phyloP scores from a whole-genome alignment of 2,797 vertebrate species.

The Potorous gilbertii region DNA sequence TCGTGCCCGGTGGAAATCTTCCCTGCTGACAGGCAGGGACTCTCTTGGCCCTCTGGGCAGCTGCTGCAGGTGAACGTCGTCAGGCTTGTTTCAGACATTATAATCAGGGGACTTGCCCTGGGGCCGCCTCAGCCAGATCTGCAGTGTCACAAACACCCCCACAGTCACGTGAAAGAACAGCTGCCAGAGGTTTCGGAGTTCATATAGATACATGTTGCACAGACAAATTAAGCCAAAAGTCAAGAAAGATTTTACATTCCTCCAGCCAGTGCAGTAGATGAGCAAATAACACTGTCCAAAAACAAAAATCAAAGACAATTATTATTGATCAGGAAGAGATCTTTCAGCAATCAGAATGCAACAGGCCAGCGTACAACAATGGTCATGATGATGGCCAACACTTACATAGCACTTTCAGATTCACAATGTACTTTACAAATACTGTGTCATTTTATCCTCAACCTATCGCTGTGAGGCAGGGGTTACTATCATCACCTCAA shows the following conservation, averaged over 20 bases:
- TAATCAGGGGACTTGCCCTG: constrained; percentile 96
- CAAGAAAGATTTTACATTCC: constrained; percentile 95
- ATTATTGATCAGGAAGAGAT: constrained; percentile 41
- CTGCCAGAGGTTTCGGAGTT: constrained; percentile 97
- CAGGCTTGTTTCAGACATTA: constrained; percentile 90
- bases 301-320: constrained; percentile 72
- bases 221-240: constrained; percentile 95
- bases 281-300: constrained; percentile 95
- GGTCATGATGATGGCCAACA: background rate
- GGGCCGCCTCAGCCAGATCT: constrained; percentile 92
- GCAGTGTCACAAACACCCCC: constrained; percentile 93
- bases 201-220: constrained; percentile 97
- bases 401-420: background rate
- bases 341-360: constrained; percentile 34
- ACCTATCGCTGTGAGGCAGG: background rate
- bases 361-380: constrained; percentile 38
- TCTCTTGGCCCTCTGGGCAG: constrained; percentile 25
- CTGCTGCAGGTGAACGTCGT: background rate
- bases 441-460: background rate
- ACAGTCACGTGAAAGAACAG: constrained; percentile 97
- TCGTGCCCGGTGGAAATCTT: constrained; percentile 75
- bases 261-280: constrained; percentile 93
- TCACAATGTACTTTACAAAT: background rate
- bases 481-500: background rate
- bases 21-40: constrained; percentile 71